Percentiles rank a stretch among this genome's conserved stretches.
Evolutionary conservation across 1,140 invertebrate species (phyloP).

Genomic region (Plutomurus gul): DNA sequence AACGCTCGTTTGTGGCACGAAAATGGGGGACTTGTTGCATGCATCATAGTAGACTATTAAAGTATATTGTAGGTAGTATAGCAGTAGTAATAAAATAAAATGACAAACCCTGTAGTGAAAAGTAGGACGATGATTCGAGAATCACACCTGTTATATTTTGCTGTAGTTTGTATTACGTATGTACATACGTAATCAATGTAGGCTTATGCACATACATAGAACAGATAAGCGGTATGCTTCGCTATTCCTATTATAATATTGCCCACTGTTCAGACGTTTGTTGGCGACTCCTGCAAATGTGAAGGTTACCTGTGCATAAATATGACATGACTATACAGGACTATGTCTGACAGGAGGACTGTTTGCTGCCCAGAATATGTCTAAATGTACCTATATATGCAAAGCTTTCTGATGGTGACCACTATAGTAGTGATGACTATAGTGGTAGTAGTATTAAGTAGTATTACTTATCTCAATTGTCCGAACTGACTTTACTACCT

Average conservation of each 20-base stretch:
- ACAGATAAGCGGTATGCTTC: background rate
- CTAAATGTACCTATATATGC: no score
- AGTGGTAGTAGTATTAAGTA: no score
- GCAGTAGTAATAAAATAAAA: background rate
- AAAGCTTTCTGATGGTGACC: no score
- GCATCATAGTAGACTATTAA: no score
- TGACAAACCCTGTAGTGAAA: background rate
- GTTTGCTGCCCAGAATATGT: no score
- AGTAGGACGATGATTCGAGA: constrained; percentile 22
- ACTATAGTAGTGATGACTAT: no score
- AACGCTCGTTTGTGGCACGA: background rate
- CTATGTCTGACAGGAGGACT: background rate
- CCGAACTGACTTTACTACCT: no score
- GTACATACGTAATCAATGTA: background rate
- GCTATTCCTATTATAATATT: no score
- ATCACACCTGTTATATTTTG: constrained; percentile 29
- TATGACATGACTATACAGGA: background rate
- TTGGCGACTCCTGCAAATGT: background rate
- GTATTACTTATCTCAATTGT: no score
- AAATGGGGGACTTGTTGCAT: background rate
- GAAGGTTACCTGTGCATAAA: constrained; percentile 13
- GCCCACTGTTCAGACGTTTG: no score
- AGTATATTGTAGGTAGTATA: background rate
- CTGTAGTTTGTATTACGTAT: background rate
- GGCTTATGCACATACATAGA: background rate